Evolutionary conservation across 2,888 invertebrate species (phyloP).

Genomic region (Lagria hirta): DNA sequence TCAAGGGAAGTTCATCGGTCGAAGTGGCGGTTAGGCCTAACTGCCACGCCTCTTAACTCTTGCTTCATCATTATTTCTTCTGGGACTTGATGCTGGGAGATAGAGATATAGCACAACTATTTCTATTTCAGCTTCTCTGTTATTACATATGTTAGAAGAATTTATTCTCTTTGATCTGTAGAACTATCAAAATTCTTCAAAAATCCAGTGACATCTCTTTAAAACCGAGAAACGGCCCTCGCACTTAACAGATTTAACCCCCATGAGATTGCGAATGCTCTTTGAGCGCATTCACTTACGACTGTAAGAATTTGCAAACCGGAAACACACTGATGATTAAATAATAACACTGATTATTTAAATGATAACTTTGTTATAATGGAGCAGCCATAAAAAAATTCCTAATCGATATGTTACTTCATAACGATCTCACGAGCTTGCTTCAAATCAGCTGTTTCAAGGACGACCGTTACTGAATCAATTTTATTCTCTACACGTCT

Average conservation of each 20-base stretch:
- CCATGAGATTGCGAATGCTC: too few species aligned
- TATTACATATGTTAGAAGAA: conserved; percentile 16
- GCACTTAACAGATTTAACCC: too few species aligned
- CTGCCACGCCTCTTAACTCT: conserved; percentile 35
- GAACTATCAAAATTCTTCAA: background rate
- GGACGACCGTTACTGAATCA: conserved; percentile 31
- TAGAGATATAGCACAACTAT: conserved; percentile 24
- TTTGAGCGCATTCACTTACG: too few species aligned
- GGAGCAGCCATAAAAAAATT: background rate
- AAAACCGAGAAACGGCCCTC: too few species aligned
- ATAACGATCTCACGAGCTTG: conserved; percentile 1
- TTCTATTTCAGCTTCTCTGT: conserved; percentile 16
- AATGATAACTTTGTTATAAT: background rate
- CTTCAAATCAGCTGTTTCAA: conserved; percentile 36
- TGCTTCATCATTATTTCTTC: conserved; percentile 29
- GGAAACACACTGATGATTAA: conserved; percentile 19
- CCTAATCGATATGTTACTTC: conserved; percentile 11
- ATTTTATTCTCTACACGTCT: conserved; percentile 13
- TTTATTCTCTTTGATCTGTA: conserved; percentile 8
- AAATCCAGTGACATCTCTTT: too few species aligned
- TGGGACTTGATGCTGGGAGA: conserved; percentile 25
- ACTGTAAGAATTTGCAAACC: too few species aligned
- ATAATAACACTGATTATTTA: conserved; percentile 13
- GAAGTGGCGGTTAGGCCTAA: conserved; percentile 40
- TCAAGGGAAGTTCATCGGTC: conserved; percentile 40